phyloP scores from a whole-genome alignment of 2,888 invertebrate genomes.

The Ariolimax columbianus region DNA sequence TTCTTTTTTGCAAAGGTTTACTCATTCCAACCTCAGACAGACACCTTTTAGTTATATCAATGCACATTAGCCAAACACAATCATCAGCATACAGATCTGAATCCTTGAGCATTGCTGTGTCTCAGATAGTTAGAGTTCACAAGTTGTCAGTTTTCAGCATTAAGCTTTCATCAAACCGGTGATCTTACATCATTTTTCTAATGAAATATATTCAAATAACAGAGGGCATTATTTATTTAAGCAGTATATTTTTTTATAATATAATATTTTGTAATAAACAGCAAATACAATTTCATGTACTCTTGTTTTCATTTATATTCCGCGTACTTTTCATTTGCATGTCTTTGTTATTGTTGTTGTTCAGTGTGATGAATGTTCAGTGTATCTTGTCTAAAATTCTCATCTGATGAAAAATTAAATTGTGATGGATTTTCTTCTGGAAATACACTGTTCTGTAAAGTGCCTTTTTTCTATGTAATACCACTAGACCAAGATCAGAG shows the following conservation, averaged over 20 bases:
- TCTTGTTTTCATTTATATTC: neutral
- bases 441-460: no score
- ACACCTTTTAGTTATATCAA: no score
- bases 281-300: neutral
- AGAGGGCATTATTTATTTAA: neutral
- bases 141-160: neutral
- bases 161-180: neutral
- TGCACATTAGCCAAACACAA: no score
- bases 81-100: no score
- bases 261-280: slow-evolving; percentile 1
- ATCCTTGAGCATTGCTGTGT: no score
- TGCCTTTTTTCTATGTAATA: no score
- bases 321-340: neutral
- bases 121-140: neutral
- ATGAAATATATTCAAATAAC: neutral
- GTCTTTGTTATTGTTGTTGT: neutral
- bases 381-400: neutral
- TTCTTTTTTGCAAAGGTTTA: no score
- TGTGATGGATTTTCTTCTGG: neutral
- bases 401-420: neutral
- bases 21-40: no score
- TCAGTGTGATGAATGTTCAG: neutral
- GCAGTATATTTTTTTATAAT: neutral
- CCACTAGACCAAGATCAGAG: no score
- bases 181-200: neutral